Evolutionary conservation across 2,888 invertebrate genomes (phyloP).

Genomic region (Halictus ligatus): DNA sequence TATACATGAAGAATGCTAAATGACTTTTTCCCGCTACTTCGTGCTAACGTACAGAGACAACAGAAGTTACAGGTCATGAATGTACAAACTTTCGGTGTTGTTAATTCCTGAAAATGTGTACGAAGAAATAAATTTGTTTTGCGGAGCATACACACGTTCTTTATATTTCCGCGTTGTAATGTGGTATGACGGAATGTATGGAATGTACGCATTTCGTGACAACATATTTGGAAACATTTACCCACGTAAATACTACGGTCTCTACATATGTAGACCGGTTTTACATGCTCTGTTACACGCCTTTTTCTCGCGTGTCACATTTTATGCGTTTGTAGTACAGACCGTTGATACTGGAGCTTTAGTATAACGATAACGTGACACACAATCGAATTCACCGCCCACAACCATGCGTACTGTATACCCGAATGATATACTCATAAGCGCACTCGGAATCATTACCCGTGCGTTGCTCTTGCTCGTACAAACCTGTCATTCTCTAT

Average conservation of each 20-base stretch:
- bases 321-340: not conserved
- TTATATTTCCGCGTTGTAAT: not conserved
- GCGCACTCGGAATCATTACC: not conserved
- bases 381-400: constrained; percentile 49
- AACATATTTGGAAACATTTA: constrained; percentile 11
- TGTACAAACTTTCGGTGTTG: constrained; percentile 20
- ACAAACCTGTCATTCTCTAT: constrained; percentile 66
- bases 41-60: not conserved
- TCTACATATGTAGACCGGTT: not conserved
- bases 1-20: constrained; percentile 36
- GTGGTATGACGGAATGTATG: not conserved
- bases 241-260: not conserved
- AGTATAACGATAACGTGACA: constrained; percentile 28
- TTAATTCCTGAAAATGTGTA: not conserved
- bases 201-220: not conserved
- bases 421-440: not conserved
- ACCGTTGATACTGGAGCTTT: constrained; percentile 8
- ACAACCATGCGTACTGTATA: constrained; percentile 5
- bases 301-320: not conserved
- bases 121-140: not conserved
- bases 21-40: constrained; percentile 50
- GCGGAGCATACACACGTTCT: not conserved
- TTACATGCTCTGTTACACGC: not conserved
- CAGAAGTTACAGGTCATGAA: constrained; percentile 21
- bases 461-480: constrained; percentile 11